Percentiles rank a stretch among this genome's conserved stretches.
Evolutionary conservation across 1,140 invertebrate genomes (phyloP).

Genomic region (Ruditapes philippinarum): DNA sequence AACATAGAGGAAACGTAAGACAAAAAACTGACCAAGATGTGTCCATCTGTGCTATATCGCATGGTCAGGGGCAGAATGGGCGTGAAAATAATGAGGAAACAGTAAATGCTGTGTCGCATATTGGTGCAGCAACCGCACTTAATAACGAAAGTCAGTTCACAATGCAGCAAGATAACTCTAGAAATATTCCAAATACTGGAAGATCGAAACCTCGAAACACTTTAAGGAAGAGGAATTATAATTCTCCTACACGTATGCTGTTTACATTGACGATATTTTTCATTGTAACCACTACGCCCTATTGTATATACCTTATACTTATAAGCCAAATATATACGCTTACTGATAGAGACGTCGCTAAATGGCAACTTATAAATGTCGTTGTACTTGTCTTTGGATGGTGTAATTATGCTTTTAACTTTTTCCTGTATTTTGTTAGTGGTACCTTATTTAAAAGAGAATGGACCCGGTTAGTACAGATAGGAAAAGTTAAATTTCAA

Average conservation of each 20-base stretch:
- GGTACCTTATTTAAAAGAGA: conserved; percentile 34
- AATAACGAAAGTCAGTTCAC: too few species aligned
- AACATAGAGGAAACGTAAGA: too few species aligned
- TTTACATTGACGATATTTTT: conserved; percentile 5
- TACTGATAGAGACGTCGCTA: neutral
- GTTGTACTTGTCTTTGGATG: neutral
- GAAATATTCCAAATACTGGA: too few species aligned
- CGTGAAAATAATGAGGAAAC: too few species aligned
- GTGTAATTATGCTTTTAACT: conserved; percentile 43
- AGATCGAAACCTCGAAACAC: too few species aligned
- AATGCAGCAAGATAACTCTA: too few species aligned
- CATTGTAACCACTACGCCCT: conserved; percentile 21
- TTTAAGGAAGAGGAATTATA: too few species aligned
- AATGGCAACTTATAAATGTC: neutral
- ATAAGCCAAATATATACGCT: neutral
- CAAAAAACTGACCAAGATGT: too few species aligned
- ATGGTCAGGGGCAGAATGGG: too few species aligned
- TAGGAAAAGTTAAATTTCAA: neutral
- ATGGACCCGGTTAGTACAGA: neutral
- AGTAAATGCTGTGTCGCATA: too few species aligned
- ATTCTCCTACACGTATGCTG: conserved; percentile 7
- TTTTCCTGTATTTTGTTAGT: conserved; percentile 31
- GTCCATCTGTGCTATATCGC: too few species aligned
- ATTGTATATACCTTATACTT: neutral
- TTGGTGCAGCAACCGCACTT: too few species aligned